phyloP scores from a whole-genome alignment of 2,888 invertebrate genomes.

The Temnothorax ravouxi region DNA sequence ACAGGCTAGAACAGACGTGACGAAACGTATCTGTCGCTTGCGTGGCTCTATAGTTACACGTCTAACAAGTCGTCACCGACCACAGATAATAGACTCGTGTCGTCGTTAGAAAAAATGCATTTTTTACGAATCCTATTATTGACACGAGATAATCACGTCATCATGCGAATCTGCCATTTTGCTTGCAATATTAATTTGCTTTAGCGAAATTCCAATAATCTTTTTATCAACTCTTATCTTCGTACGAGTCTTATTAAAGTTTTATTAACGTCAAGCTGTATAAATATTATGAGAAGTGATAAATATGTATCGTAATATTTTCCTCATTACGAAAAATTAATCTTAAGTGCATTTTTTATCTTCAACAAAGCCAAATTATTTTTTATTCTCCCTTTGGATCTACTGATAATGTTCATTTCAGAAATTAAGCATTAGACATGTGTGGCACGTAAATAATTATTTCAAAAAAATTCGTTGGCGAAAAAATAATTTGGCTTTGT shows the following conservation, averaged over 20 bases:
- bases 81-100: constrained; percentile 8
- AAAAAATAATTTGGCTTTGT: neutral
- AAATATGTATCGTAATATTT: neutral
- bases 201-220: neutral
- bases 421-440: neutral
- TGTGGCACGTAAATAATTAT: neutral
- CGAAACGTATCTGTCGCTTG: constrained; percentile 10
- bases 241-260: neutral
- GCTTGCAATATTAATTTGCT: neutral
- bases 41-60: neutral
- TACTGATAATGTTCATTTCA: neutral
- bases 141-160: neutral
- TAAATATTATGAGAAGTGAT: neutral
- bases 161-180: neutral
- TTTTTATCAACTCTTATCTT: neutral
- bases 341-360: neutral
- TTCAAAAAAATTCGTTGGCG: neutral
- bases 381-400: neutral
- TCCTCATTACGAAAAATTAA: constrained; percentile 13
- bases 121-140: constrained; percentile 11
- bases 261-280: neutral
- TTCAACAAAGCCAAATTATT: neutral
- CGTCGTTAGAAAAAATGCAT: neutral
- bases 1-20: neutral
- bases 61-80: neutral